phyloP scores from a whole-genome alignment of 2,797 vertebrate genomes.

The Phoeniculus purpureus region DNA sequence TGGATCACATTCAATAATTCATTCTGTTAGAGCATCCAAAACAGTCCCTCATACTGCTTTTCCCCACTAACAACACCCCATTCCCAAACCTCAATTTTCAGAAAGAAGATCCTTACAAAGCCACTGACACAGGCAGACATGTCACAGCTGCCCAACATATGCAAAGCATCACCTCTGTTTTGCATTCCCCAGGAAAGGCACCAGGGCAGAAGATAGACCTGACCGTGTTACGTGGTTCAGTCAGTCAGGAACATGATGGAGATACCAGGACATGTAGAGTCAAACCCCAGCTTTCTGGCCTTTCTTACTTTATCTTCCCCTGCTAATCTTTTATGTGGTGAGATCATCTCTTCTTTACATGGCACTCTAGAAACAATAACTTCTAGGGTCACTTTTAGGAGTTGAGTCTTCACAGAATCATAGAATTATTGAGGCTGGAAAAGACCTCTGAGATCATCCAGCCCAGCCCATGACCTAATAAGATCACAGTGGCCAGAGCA shows the following conservation, averaged over 20 bases:
- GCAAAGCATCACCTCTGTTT: neutral
- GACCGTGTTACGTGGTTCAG: accelerated
- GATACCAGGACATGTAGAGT: neutral
- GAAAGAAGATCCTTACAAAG: neutral
- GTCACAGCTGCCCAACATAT: neutral
- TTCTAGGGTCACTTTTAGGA: neutral
- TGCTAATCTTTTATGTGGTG: accelerated
- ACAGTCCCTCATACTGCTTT: neutral
- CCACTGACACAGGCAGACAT: neutral
- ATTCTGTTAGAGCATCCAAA: neutral
- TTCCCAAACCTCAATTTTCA: neutral
- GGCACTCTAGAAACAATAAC: neutral
- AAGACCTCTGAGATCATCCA: too few species aligned
- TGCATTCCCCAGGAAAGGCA: neutral
- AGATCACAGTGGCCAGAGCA: too few species aligned
- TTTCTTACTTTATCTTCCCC: neutral
- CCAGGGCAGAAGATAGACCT: neutral
- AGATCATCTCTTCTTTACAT: neutral
- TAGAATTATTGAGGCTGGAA: too few species aligned
- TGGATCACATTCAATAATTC: neutral
- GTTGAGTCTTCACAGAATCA: too few species aligned
- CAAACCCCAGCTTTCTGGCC: neutral
- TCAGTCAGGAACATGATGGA: accelerated
- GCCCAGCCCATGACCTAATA: too few species aligned
- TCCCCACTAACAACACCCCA: neutral